These are phyloP conservation scores for Vicugna pacos DNA, from an alignment of 2,113 vertebrate species.

Conservation along the genomic window DNA sequence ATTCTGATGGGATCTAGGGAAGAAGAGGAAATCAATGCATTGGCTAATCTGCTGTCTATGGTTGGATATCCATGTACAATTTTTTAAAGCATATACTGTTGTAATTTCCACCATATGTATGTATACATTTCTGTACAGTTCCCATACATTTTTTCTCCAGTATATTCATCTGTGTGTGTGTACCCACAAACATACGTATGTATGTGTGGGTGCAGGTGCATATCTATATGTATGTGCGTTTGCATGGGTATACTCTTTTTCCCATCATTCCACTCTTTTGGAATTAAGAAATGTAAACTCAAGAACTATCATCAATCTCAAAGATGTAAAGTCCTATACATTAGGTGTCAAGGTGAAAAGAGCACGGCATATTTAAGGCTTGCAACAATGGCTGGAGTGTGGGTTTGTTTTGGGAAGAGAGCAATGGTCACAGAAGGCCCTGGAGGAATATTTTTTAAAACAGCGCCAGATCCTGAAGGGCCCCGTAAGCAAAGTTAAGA, in stretches of 20 bases:
- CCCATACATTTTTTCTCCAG: background rate
- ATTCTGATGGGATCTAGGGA: background rate
- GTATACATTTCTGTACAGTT: background rate
- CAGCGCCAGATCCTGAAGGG: background rate
- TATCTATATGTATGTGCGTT: background rate
- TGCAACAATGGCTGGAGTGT: background rate
- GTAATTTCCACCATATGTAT: background rate
- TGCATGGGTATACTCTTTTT: background rate
- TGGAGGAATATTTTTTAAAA: background rate
- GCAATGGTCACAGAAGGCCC: background rate
- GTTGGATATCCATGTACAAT: background rate
- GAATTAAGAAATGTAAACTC: constrained; percentile 11
- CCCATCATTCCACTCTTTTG: background rate
- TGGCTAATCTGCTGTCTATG: background rate
- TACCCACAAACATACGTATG: background rate
- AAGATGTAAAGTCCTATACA: background rate
- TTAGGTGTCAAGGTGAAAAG: background rate
- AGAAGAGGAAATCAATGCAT: background rate
- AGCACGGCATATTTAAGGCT: background rate
- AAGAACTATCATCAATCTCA: background rate
- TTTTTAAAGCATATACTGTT: background rate
- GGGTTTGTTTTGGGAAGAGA: background rate
- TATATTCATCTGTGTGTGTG: background rate
- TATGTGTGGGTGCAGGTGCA: background rate
- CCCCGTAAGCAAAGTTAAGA: background rate